Base-by-base conservation (phyloP, 2,797 vertebrate species). In the Triplophysa yarkandensis region DNA sequence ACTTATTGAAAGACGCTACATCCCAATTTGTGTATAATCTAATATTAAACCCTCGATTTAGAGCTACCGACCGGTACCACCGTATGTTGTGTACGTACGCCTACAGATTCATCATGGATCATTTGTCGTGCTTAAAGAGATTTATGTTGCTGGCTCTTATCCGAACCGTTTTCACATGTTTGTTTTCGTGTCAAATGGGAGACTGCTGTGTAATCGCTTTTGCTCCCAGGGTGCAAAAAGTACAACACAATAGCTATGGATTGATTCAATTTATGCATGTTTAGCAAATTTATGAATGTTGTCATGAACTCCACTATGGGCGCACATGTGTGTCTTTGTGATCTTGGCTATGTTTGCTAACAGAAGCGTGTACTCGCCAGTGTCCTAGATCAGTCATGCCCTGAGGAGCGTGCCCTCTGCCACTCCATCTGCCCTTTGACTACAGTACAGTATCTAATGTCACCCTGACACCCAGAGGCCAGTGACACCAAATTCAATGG, bases 351-450 rank as follows among this genome's bases (percentile, higher is more conserved):
- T 39, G 60, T 71, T 65, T 44, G 21, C 72, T 64, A 75, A 57
- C 76, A 61, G 71, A 78, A 62, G 76, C 76, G 52, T 36, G 65
- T 58, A 73, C 71, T 73, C 62, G 48, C 54, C 64, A 71, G 78
- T 79, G 71, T 61, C 66, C 77, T 60, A 77, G 74, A 77, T 79
- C 68, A 30, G 57, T 66, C 39, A 28, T 77, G 71, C 73, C 82
- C 77, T 68, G 71, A 79, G 71, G 77, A 46, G 74, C 68, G 71
- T 71, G 67, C 77, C 74, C 79, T 83, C 79, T 77, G 79, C 80
- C 77, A 74, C 71, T 67, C 77, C 77, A 81, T 81, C 77, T 81
- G 82, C 74, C 52, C 77, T 81, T 73, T 72, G 74, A 75, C 34
- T 30, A 28, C 25, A 64, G 21, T 23, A 17, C 48, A 57, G 28